Evolutionary conservation across 2,888 invertebrate genomes (phyloP).

Genomic region (Lepeophtheirus nordmannii): DNA sequence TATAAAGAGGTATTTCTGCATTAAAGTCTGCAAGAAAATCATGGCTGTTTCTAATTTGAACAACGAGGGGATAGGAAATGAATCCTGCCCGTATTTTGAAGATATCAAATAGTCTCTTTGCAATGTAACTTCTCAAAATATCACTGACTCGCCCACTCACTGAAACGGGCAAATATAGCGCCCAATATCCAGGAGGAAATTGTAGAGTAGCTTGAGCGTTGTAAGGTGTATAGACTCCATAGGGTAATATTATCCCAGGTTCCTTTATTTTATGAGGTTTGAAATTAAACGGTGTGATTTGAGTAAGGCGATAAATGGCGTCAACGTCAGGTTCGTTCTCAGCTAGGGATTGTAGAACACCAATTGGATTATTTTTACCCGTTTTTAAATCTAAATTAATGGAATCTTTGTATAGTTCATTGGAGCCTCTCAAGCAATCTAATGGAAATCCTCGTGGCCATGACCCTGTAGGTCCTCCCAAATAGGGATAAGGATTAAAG

Average conservation of each 20-base stretch:
- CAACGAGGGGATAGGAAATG: slow-evolving; percentile 1
- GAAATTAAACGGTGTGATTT: slow-evolving; percentile 8
- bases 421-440: neutral
- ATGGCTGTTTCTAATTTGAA: slow-evolving; percentile 20
- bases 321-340: slow-evolving; percentile 20
- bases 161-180: slow-evolving; percentile 4
- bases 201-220: slow-evolving; percentile 21
- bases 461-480: neutral
- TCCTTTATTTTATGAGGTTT: neutral
- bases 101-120: neutral
- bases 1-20: slow-evolving; percentile 18
- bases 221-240: neutral
- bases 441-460: slow-evolving; percentile 20
- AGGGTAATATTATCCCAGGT: slow-evolving; percentile 5
- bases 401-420: neutral
- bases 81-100: slow-evolving; percentile 10
- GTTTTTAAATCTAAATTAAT: neutral
- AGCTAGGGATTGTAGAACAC: slow-evolving; percentile 19
- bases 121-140: slow-evolving; percentile 13
- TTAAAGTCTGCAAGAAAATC: slow-evolving; percentile 15
- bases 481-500: slow-evolving; percentile 16
- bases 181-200: slow-evolving; percentile 7
- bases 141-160: slow-evolving; percentile 16
- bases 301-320: slow-evolving; percentile 11
- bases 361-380: neutral